Percentiles rank a stretch among this genome's conserved stretches.
Evolutionary conservation across 2,113 vertebrate species (phyloP).

Genomic region (Corythoichthys haematopterus): DNA sequence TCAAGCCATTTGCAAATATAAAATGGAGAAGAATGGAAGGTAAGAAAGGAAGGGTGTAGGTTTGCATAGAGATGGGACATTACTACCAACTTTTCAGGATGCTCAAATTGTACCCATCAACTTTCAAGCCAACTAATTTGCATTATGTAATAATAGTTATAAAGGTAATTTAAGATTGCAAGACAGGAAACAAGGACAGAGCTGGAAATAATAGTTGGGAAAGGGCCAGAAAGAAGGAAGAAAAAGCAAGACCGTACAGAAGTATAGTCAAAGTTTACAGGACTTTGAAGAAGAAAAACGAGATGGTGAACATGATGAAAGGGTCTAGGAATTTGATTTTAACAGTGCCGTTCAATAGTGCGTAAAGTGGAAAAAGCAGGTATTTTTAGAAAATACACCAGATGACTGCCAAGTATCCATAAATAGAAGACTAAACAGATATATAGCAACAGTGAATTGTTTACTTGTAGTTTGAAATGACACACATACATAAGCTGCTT

Average conservation of each 20-base stretch:
- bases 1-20: conserved; percentile 23
- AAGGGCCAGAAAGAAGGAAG: conserved; percentile 31
- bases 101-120: no score
- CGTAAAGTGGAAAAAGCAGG: conserved; percentile 8
- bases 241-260: background rate
- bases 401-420: conserved; percentile 16
- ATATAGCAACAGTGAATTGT: no score
- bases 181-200: conserved; percentile 14
- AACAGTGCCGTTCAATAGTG: conserved; percentile 13
- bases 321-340: conserved; percentile 23
- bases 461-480: no score
- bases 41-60: conserved; percentile 2
- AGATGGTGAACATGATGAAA: conserved; percentile 4
- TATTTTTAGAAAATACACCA: conserved; percentile 15
- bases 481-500: background rate
- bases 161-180: no score
- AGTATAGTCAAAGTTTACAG: background rate
- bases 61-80: no score
- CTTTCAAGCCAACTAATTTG: no score
- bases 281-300: background rate
- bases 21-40: conserved; percentile 7
- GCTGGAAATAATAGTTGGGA: conserved; percentile 40
- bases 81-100: no score
- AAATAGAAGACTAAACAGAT: background rate
- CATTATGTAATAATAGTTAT: no score